Evolutionary conservation across 2,888 invertebrate species (phyloP).

Genomic region (Hirtodrosophila confusa): DNA sequence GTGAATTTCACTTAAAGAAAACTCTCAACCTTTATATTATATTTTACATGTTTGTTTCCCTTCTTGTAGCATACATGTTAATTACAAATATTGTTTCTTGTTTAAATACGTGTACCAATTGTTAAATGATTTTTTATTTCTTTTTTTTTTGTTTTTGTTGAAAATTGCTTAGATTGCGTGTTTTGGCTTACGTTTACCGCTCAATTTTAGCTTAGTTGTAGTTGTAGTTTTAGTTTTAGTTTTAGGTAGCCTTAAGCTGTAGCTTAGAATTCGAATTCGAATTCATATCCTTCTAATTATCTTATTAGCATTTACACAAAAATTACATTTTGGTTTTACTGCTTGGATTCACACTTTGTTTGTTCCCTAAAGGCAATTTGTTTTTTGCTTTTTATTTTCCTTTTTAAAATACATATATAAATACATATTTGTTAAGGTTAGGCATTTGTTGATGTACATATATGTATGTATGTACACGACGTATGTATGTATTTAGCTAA

Average conservation of each 20-base stretch:
- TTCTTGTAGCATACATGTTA: conserved; percentile 8
- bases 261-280: conserved; percentile 7
- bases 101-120: conserved; percentile 6
- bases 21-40: conserved; percentile 39
- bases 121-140: conserved; percentile 13
- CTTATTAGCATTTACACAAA: conserved; percentile 41
- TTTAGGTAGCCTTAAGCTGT: conserved; percentile 28
- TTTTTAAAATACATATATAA: conserved; percentile 14
- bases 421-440: conserved; percentile 9
- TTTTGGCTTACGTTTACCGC: conserved; percentile 59
- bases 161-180: conserved; percentile 38
- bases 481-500: conserved; percentile 23
- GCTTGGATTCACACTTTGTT: conserved; percentile 40
- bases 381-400: conserved; percentile 15
- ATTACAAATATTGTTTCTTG: conserved; percentile 29
- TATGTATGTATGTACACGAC: conserved; percentile 9
- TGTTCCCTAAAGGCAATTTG: conserved; percentile 73
- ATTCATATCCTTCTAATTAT: conserved; percentile 24
- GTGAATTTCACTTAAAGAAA: conserved; percentile 46
- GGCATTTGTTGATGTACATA: conserved; percentile 14
- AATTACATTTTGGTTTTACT: conserved; percentile 47
- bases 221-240: conserved; percentile 20
- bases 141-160: not conserved
- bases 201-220: conserved; percentile 17
- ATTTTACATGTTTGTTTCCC: conserved; percentile 14